Evolutionary conservation across 2,888 invertebrate species (phyloP), one percentile per base, ranked within the genome.

Genomic region (Xestia c-nigrum): DNA sequence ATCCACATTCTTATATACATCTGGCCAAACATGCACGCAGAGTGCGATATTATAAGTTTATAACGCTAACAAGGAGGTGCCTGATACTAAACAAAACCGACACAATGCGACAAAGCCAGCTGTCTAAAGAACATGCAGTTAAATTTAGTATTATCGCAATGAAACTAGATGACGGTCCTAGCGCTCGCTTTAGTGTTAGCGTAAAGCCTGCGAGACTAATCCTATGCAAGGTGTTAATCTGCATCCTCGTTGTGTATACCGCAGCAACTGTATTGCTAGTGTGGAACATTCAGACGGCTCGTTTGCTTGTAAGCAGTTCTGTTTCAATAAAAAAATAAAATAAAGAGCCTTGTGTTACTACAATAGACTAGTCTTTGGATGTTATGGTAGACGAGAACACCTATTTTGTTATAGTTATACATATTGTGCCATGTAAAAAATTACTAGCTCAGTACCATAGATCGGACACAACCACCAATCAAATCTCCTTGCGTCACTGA

Each of bases 191-290:
- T 52, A 63, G 57, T n/a, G 55, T 70, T 79, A 75, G 76, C 43
- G 43, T 43, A n/a, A 64, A 79, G 82, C 79, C 68, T 76, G 57
- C 55, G 14, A 16, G 50, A 57, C 50, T 79, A 79, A 79, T 79
- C 76, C 76, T 24, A n/a, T 57, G 76, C 57, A 38, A 82, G 68
- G 79, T 82, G 83, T 82, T 79, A 82, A 79, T 79, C 83, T 82
- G 50, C 21, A 50, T 50, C 24, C 67, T 43, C 38, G 24, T 24
- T 50, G 55, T 76, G 46, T 24, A 57, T 52, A 47, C n/a, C 50
- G 3, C 9, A 24, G 9, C 38, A 40, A 19, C 5, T 40, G 16
- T 55, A 55, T 31, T 31, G 40, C 19, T 55, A 19, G 59, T 57
- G 52, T 9, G 38, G 12, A 57, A 70, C 0, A n/a, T 47, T 31